Base-by-base conservation (phyloP, 2,113 vertebrate species). In the Sapayoa aenigma region DNA sequence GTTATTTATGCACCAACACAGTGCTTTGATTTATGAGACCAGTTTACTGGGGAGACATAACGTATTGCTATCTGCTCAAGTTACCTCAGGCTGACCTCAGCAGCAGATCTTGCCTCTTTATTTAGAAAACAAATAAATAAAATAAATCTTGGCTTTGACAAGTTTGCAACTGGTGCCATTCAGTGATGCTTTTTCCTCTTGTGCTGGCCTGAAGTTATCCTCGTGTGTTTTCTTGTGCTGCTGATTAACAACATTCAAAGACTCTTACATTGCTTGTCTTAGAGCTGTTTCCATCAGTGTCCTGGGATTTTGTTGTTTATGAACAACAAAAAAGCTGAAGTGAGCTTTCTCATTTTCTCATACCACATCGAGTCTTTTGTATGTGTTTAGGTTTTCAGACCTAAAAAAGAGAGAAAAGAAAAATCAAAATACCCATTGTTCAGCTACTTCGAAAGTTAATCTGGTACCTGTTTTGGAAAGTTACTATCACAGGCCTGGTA, bases 1-100 rank as follows among this genome's bases (percentile, higher is more conserved):
- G 66, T 67, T 71, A 24, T 9, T 63, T 35, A 10, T 0, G 3
- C 21, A 15, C 28, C 0, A 1, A 19, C 42, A 30, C 14, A 52
- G 47, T 35, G 17, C 46, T 77, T 85, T 71, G n/a, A 22, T 90
- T 78, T 90, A 81, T 56, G 66, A 71, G 46, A 59, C 25, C 5
- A 2, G 14, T 87, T 84, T 90, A 46, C 5, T 53, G 60, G 46
- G 28, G 41, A 82, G 60, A 27, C 14, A 4, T 0, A 3, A 39
- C 1, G 0, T 27, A 5, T 10, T 67, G 31, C 42, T 35, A 1
- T 46, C 8, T 3, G 56, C 65, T 87, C 47, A 66, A 2, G 18
- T 84, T 69, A 44, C 65, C 18, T 66, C 50, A 31, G 31, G 5
- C 46, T 42, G n/a, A 47, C 22, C 30, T 47, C 4, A 1, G 39